Evolutionary conservation across 2,888 invertebrate genomes (phyloP).

Genomic region (Ophion ellenae): DNA sequence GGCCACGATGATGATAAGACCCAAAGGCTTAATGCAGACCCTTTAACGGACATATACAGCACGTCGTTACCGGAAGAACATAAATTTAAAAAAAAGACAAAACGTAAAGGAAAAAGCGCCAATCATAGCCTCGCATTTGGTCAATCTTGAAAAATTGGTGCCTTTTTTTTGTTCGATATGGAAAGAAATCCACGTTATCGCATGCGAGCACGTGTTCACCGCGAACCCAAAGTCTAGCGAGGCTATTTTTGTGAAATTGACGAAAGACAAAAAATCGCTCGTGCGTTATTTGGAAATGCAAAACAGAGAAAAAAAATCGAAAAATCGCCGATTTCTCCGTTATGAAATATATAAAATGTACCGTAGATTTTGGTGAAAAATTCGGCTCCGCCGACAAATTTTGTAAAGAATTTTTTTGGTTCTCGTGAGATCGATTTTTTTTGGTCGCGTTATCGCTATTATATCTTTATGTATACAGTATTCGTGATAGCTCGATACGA

Average conservation of each 20-base stretch:
- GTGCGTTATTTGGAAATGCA: not conserved
- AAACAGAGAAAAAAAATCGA: not conserved
- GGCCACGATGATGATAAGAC: slow-evolving; percentile 96
- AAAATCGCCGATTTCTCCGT: not conserved
- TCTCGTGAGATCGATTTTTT: not conserved
- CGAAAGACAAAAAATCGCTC: not conserved
- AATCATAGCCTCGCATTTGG: not conserved
- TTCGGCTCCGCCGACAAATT: not conserved
- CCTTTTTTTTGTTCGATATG: not conserved
- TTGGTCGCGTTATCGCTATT: not conserved
- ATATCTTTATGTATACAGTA: no score
- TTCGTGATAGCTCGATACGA: no score
- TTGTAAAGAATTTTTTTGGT: not conserved
- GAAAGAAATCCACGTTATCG: not conserved
- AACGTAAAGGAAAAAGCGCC: not conserved
- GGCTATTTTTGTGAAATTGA: not conserved
- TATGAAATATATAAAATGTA: not conserved
- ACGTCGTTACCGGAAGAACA: not conserved
- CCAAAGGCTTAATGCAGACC: slow-evolving; percentile 87
- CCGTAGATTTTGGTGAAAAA: not conserved
- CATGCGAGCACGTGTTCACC: not conserved
- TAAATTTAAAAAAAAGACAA: slow-evolving; percentile 3
- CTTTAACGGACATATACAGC: slow-evolving; percentile 63
- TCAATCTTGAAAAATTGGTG: not conserved
- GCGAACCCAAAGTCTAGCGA: not conserved